Evolutionary conservation across 2,888 invertebrate species (phyloP), one percentile per base, ranked within the genome.

Genomic region (Macrosiphum euphorbiae): DNA sequence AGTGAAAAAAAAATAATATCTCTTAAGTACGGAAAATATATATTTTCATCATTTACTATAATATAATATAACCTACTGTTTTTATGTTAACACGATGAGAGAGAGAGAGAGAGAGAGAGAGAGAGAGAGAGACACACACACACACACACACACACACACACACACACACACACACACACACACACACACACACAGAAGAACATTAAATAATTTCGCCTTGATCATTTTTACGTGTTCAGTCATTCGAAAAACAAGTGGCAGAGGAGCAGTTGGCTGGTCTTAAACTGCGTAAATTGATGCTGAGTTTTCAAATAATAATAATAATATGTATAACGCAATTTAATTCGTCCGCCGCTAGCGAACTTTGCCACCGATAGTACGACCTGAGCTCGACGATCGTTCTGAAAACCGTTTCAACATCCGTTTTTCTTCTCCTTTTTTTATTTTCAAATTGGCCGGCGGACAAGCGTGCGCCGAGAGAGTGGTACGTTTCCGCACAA

Each of bases 11-110:
- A 47, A 41, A 47, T 35, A 41, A 47, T 35, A 90, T 90, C 78
- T 78, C 78, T 41, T 16, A 35, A 90, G 50, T 13, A 90, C 35
- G 35, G 50, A 52, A 78, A 58, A 90, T 67, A 50, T 90, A 90
- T 67, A 41, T 41, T 52, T 26, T 78, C 78, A 35, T 78, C 35
- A 50, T 90, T 78, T 78, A 78, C 20, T 35, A 7, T 16, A 44
- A 44, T 85, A 26, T 44, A 85, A 44, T 85, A 85, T 11, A 26
- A 20, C 11, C 35, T 84, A 16, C 16, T 90, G 3, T 91, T 55
- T 84, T 55, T 28, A 16, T 52, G 52, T 55, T 84, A 84, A 91
- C 61, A 90, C 16, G 35, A 55, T 16, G 47, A 24, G 50, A 35
- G 52, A 44, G 20, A 85, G 85, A 44, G 41, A 11, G 84, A 67